phyloP scores from a whole-genome alignment of 2,113 vertebrate genomes.

The Dicaeum eximium region DNA sequence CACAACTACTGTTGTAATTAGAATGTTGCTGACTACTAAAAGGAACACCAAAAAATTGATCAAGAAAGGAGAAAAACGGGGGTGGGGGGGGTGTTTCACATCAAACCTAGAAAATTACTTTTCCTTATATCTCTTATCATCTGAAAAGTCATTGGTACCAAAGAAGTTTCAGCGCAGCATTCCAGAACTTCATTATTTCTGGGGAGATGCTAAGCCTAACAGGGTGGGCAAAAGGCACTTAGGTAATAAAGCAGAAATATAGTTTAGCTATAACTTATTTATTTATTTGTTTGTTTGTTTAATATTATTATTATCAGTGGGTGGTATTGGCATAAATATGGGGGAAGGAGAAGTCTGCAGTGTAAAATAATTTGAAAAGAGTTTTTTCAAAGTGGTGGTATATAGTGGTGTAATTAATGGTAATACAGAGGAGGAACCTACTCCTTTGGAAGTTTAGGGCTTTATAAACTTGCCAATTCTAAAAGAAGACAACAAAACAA shows the following conservation, averaged over 20 bases:
- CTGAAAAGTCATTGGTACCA: not conserved
- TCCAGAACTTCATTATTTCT: not conserved
- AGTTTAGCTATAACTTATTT: not conserved
- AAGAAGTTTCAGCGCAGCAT: not conserved
- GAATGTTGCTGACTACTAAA: not conserved
- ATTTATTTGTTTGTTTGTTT: not conserved
- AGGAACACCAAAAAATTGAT: not conserved
- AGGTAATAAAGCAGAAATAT: not conserved
- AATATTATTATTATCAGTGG: not conserved
- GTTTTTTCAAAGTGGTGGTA: not conserved
- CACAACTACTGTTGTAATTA: not conserved
- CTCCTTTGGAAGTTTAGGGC: not conserved
- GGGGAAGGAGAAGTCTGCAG: not conserved
- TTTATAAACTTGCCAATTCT: not conserved
- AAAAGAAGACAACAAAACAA: not conserved
- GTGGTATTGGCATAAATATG: not conserved
- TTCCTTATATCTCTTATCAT: not conserved
- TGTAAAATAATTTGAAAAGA: not conserved
- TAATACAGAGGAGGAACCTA: not conserved
- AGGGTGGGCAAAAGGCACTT: not conserved
- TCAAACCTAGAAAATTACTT: not conserved
- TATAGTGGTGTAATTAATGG: not conserved
- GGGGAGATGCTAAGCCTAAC: not conserved
- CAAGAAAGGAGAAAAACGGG: not conserved
- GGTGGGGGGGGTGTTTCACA: accelerated